Evolutionary conservation across 2,888 invertebrate species (phyloP), one percentile per base, ranked within the genome.

Genomic region (Heliconius ismenius): DNA sequence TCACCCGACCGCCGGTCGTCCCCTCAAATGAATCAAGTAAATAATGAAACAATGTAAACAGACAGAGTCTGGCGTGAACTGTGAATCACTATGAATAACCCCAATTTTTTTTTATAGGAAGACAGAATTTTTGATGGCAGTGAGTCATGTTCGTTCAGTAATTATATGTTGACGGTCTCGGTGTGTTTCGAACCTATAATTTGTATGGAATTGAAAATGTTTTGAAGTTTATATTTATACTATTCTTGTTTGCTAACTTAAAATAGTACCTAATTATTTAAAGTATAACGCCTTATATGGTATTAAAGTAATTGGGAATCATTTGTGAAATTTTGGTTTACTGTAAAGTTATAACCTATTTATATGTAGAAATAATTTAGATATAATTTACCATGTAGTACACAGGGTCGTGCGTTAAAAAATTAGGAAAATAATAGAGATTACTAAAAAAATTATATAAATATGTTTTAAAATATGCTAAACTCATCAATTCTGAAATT

Each of bases 61-160:
- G 76, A 76, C n/a, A n/a, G n/a, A 43, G 54, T 26, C 74, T n/a
- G 58, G 75, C 73, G 78, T 28, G 72, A 80, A 76, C 75, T 76
- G 79, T 84, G 82, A 84, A 79, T 83, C 80, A 81, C 73, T 81
- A 68, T 76, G 79, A 73, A 79, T 82, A 81, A 81, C 82, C 82
- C 81, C 81, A 81, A 80, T 82, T 82, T 81, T 80, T 80, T 82
- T 82, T 81, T 80, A 81, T 80, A 81, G 74, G 80, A 80, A 77
- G 78, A 79, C 75, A 60, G 65, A 77, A 79, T 77, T 79, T 81
- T 79, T 70, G 80, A 67, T 76, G 70, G 70, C 78, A 78, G 65
- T 70, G 81, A 82, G 73, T 81, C 82, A 81, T 75, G 75, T 79
- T 65, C 79, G 74, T 80, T 78, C 73, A 77, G 21, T 62, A 73